A percentile compares a stretch with the other conserved stretches of the same genome.
Evolutionary conservation across 2,888 invertebrate genomes (phyloP).

Genomic region (Sarcophaga variegata): DNA sequence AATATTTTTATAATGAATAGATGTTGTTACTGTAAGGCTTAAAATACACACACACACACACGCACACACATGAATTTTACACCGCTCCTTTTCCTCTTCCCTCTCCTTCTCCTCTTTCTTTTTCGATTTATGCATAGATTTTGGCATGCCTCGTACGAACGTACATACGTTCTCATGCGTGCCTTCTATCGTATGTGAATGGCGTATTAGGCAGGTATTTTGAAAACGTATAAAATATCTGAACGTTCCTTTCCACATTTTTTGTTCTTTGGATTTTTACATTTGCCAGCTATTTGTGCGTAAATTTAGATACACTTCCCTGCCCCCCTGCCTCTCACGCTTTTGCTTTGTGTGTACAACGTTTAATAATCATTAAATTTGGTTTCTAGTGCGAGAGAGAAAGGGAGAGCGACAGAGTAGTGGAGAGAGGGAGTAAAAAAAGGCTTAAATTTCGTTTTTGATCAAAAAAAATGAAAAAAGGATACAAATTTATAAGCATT

Average conservation of each 20-base stretch:
- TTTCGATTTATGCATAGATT: background rate
- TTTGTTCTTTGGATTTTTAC: slow-evolving; percentile 49
- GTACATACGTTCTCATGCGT: background rate
- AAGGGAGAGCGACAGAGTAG: too few species aligned
- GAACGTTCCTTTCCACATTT: background rate
- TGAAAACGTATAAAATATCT: background rate
- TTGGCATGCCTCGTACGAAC: background rate
- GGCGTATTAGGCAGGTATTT: slow-evolving; percentile 21
- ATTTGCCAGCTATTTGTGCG: slow-evolving; percentile 67
- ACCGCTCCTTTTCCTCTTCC: background rate
- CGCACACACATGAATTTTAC: too few species aligned
- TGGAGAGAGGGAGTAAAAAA: background rate
- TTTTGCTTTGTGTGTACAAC: background rate
- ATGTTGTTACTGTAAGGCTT: slow-evolving; percentile 27
- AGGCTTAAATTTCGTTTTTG: slow-evolving; percentile 13
- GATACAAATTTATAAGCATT: slow-evolving; percentile 34
- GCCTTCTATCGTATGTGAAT: background rate
- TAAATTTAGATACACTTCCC: slow-evolving; percentile 37
- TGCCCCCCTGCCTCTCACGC: background rate
- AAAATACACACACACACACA: background rate
- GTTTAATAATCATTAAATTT: slow-evolving; percentile 1
- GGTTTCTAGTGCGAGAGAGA: background rate
- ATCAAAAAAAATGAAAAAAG: background rate
- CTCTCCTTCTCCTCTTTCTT: background rate
- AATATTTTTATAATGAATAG: slow-evolving; percentile 46